Evolutionary conservation across 2,797 vertebrate genomes (phyloP), one percentile per base, ranked within the genome.

Genomic region (Synanceia verrucosa): DNA sequence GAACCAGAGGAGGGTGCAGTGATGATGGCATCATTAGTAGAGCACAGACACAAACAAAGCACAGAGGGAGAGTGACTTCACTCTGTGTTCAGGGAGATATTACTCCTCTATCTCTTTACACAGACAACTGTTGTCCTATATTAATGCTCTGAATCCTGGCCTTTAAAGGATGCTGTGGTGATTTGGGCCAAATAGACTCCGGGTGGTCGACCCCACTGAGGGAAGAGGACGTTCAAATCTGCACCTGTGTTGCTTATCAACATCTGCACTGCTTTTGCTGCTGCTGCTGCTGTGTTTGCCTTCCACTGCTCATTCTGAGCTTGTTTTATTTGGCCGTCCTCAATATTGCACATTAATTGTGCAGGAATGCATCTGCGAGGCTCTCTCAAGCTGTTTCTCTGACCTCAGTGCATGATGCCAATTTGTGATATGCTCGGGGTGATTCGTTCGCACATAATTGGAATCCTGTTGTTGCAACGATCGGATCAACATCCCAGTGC

Each of bases 241-340:
- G 81, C 92, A 93, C 91, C 92, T 92, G 89, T 46, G 76, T 80
- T 75, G 71, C 77, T 50, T 69, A 65, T 86, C 73, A 26, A 68
- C 78, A 90, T 82, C 80, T 79, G 75, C 46, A 34, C 74, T 46
- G 80, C 46, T 53, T 4, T 29, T 39, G 41, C 62, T 58, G 80
- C 46, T 53, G 4, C 31, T 39, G 41, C 62, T 58, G 55, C 72
- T 80, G 79, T 88, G 73, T 86, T 70, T 90, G 68, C 73, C 71
- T 72, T 81, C 56, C 50, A 5, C 73, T 60, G 79, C 79, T 86
- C 7, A 0, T 79, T 65, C 61, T 29, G 33, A 46, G 52, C 18
- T 73, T 90, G 89, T 90, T 93, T 88, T 68, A 26, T 73, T 91
- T 92, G 91, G 89, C 89, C 10, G 56, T 55, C 29, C 18, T 14